phyloP scores from a whole-genome alignment of 1,140 invertebrate genomes.

The Leucophenga varia region DNA sequence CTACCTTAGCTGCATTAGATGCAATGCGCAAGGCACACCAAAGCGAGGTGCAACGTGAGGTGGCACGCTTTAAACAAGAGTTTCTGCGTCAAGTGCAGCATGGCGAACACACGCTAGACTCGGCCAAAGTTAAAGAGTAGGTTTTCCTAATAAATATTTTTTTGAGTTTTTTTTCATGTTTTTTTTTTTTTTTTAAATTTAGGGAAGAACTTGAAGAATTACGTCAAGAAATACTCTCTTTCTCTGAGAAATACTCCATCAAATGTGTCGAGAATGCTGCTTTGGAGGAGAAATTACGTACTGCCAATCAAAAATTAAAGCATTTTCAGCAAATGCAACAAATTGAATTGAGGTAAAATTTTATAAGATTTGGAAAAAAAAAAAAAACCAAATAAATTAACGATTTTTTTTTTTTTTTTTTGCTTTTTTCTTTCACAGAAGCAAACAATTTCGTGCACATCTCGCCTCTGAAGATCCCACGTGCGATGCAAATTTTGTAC shows the following conservation, averaged over 20 bases:
- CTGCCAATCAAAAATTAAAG: constrained; percentile 73
- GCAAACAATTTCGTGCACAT: constrained; percentile 74
- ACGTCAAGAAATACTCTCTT: constrained; percentile 79
- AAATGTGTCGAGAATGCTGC: constrained; percentile 89
- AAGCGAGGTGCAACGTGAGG: constrained; percentile 84
- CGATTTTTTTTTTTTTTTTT: constrained; percentile 15
- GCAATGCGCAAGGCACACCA: constrained; percentile 92
- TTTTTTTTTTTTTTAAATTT: constrained; percentile 5
- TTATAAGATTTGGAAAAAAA: not conserved
- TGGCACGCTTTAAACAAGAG: constrained; percentile 83
- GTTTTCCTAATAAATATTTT: constrained; percentile 8
- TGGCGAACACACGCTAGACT: constrained; percentile 55
- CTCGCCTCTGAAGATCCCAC: constrained; percentile 66
- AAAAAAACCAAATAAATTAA: no score
- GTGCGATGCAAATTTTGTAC: constrained; percentile 57
- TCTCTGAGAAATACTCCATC: constrained; percentile 87
- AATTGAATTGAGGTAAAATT: constrained; percentile 66
- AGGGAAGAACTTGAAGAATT: constrained; percentile 83
- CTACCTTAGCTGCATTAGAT: constrained; percentile 78
- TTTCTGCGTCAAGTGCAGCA: constrained; percentile 72
- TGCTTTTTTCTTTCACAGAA: constrained; percentile 57
- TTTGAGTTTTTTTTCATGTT: constrained; percentile 1
- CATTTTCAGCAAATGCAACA: constrained; percentile 74
- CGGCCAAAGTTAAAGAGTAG: constrained; percentile 47
- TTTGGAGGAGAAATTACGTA: constrained; percentile 78